Percentiles rank a stretch among this genome's conserved stretches.
Evolutionary conservation across 2,113 vertebrate species (phyloP).

Genomic region (Oreochromis niloticus): DNA sequence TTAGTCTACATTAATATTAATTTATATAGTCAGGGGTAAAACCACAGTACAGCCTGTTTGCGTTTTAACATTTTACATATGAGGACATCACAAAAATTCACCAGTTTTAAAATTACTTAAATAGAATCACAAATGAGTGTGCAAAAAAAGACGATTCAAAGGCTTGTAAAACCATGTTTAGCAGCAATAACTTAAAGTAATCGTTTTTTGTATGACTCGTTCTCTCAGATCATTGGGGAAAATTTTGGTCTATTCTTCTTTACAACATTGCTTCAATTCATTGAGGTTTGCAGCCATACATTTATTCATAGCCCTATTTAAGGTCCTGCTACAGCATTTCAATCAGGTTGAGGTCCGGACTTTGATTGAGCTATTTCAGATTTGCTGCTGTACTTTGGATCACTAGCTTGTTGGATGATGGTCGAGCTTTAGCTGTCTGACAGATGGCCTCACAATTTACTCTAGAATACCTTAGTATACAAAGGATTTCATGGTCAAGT

Average conservation of each 20-base stretch:
- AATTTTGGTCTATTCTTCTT: background rate
- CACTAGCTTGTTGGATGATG: background rate
- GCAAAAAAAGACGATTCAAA: background rate
- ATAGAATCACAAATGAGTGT: background rate
- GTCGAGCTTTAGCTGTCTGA: background rate
- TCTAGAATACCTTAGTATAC: background rate
- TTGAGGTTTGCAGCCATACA: background rate
- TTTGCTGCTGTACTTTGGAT: background rate
- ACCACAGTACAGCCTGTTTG: background rate
- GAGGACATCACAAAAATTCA: background rate
- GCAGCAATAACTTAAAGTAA: background rate
- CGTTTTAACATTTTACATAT: background rate
- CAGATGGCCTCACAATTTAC: background rate
- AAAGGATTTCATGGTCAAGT: background rate
- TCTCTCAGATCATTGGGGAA: too few relatives aligned
- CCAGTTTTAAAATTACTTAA: background rate
- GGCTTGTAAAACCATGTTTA: background rate
- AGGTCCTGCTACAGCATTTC: background rate
- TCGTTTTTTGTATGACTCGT: background rate
- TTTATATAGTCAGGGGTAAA: background rate
- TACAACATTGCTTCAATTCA: background rate
- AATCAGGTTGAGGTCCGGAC: background rate
- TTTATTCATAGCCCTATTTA: background rate
- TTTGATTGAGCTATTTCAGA: background rate
- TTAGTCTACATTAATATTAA: background rate